These are phyloP conservation scores for Paramisgurnus dabryanus DNA, from an alignment of 2,113 vertebrate genomes.

Conservation along the genomic window DNA sequence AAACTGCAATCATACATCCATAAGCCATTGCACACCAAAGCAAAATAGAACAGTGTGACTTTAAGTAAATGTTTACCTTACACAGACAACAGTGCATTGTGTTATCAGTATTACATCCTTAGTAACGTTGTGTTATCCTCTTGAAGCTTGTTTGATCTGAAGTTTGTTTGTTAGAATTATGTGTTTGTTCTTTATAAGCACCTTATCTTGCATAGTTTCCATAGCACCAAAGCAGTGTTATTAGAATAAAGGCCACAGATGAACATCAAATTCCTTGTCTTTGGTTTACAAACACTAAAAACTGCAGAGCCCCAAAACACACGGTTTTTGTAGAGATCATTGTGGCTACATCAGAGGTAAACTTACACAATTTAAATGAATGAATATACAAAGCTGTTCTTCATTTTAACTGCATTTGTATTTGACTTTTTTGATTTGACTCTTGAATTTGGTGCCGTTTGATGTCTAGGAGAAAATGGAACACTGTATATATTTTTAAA, in stretches of 20 bases:
- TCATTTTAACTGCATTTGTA: no score
- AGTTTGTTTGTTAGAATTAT: constrained; percentile 10
- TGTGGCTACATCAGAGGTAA: no score
- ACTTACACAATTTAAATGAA: no score
- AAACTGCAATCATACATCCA: constrained; percentile 36
- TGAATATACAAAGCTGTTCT: no score
- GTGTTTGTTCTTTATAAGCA: constrained; percentile 41
- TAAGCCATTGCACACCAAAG: constrained; percentile 32
- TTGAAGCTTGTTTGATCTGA: constrained; percentile 20
- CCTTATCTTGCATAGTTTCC: constrained; percentile 32
- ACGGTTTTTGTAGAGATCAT: no score
- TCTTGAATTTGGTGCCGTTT: no score
- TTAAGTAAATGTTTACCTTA: constrained; percentile 34
- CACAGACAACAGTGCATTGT: constrained; percentile 10
- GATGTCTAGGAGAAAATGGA: no score
- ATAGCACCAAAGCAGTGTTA: background rate
- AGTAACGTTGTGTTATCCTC: background rate
- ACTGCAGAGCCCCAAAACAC: background rate
- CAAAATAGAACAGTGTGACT: background rate
- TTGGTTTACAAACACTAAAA: background rate
- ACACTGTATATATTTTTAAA: no score
- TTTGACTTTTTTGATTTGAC: no score
- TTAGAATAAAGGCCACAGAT: constrained; percentile 8
- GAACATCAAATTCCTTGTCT: background rate
- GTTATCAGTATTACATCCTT: constrained; percentile 42